phyloP scores from a whole-genome alignment of 2,888 invertebrate species.

The Diploptera punctata region DNA sequence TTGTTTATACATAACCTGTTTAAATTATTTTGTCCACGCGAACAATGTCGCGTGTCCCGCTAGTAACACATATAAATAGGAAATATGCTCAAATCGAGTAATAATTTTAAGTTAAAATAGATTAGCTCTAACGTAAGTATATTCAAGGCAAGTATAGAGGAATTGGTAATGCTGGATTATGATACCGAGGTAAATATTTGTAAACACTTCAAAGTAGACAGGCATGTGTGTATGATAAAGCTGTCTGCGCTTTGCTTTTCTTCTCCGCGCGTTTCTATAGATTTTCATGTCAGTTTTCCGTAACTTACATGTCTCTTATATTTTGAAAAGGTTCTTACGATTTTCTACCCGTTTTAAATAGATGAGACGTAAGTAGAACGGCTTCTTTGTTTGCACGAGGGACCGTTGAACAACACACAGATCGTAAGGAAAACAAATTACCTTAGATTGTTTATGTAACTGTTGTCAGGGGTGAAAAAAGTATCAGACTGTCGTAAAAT shows the following conservation, averaged over 20 bases:
- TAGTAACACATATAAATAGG: too few relatives aligned
- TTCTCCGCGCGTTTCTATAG: conserved; percentile 25
- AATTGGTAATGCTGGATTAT: neutral
- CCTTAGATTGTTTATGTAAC: conserved; percentile 21
- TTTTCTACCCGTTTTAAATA: conserved; percentile 9
- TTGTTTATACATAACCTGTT: too few relatives aligned
- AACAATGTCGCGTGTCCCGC: too few relatives aligned
- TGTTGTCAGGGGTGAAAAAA: conserved; percentile 6
- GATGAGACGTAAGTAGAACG: conserved; percentile 13
- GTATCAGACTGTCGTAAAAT: too few relatives aligned
- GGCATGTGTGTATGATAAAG: conserved; percentile 1
- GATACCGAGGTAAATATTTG: neutral
- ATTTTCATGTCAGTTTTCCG: conserved; percentile 31
- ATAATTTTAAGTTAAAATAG: too few relatives aligned
- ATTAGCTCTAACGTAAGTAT: too few relatives aligned
- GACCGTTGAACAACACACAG: conserved; percentile 17
- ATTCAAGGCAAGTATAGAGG: too few relatives aligned
- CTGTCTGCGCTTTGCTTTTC: neutral
- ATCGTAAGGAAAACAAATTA: conserved; percentile 25
- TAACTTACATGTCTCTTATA: conserved; percentile 11
- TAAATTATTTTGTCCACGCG: too few relatives aligned
- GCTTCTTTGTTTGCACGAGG: conserved; percentile 16
- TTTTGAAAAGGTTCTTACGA: conserved; percentile 15
- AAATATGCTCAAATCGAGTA: too few relatives aligned
- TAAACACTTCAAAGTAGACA: neutral